These are phyloP conservation scores for Steinernema feltiae DNA, from an alignment of 1,140 invertebrate species.

Conservation along the genomic window DNA sequence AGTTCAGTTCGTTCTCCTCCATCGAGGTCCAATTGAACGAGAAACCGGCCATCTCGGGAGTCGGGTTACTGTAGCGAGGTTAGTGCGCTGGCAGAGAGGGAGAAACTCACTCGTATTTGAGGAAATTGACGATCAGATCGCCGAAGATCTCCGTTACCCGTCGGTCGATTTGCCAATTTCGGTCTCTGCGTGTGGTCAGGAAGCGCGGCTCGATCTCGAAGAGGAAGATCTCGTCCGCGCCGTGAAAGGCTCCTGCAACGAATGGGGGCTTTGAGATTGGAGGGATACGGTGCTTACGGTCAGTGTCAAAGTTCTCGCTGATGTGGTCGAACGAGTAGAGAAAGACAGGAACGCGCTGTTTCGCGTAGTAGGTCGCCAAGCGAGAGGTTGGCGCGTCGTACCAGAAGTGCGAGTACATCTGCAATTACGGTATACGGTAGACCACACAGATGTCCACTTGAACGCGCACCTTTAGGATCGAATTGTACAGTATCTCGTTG, in stretches of 20 bases:
- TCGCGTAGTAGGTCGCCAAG: conserved; percentile 49
- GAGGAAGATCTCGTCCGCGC: conserved; percentile 55
- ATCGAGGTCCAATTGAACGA: conserved; percentile 55
- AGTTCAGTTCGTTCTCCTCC: conserved; percentile 44
- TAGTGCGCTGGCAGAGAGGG: not conserved
- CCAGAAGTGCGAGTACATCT: conserved; percentile 58
- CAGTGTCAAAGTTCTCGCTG: conserved; percentile 56
- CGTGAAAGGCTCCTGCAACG: conserved; percentile 49
- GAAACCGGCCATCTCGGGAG: conserved; percentile 49
- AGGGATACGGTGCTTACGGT: conserved; percentile 33
- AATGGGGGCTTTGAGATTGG: not conserved
- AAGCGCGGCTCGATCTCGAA: conserved; percentile 56
- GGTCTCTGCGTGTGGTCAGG: conserved; percentile 46
- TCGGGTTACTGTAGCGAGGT: conserved; percentile 46
- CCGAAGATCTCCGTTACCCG: conserved; percentile 56
- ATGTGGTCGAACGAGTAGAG: conserved; percentile 57
- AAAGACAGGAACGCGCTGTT: conserved; percentile 52
- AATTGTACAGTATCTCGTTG: conserved; percentile 45
- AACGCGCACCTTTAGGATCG: conserved; percentile 46
- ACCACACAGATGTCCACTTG: too few species aligned
- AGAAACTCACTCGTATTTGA: conserved; percentile 17
- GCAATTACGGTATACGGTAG: conserved; percentile 22
- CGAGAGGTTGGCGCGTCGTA: conserved; percentile 55
- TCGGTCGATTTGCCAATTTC: conserved; percentile 56
- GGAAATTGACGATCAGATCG: conserved; percentile 53